Percentiles rank a stretch among this genome's conserved stretches.
phyloP scores from a whole-genome alignment of 2,888 invertebrate genomes.

The Mythimna ferrago region DNA sequence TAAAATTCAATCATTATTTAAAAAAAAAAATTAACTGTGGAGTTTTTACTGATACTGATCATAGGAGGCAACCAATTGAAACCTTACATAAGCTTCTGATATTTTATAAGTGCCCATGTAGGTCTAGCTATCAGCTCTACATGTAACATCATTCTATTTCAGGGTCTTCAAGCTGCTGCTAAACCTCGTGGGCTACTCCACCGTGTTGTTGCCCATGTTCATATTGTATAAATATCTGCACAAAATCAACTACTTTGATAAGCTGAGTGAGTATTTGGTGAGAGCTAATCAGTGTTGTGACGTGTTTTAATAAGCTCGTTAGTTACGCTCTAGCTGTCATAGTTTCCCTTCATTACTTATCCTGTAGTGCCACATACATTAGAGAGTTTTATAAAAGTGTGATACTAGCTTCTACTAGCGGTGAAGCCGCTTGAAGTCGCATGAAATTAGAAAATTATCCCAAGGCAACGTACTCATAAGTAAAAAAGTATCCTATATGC shows the following conservation, averaged over 20 bases:
- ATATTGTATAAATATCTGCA: conserved; percentile 95
- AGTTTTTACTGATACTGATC: too few relatives aligned
- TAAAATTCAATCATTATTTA: too few relatives aligned
- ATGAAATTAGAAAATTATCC: too few relatives aligned
- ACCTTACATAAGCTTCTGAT: too few relatives aligned
- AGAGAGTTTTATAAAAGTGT: neutral
- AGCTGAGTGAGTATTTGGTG: conserved; percentile 91
- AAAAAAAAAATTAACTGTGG: too few relatives aligned
- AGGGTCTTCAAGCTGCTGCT: conserved; percentile 94
- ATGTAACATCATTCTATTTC: conserved; percentile 43
- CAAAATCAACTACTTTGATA: conserved; percentile 95
- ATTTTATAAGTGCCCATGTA: too few relatives aligned
- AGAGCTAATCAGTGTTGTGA: conserved; percentile 1
- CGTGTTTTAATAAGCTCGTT: conserved; percentile 28
- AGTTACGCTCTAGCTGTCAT: conserved; percentile 30
- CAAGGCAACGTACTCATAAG: too few relatives aligned
- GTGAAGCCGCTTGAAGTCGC: too few relatives aligned
- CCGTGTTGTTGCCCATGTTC: conserved; percentile 96
- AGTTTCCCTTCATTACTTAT: conserved; percentile 7
- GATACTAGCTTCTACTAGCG: neutral
- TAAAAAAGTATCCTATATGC: too few relatives aligned
- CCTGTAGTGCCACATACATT: neutral
- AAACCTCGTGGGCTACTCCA: conserved; percentile 96
- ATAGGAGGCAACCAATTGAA: too few relatives aligned
- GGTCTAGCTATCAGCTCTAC: neutral